Conservation (phyloP, 1,140 invertebrate species). For the Marisa cornuarietis region DNA sequence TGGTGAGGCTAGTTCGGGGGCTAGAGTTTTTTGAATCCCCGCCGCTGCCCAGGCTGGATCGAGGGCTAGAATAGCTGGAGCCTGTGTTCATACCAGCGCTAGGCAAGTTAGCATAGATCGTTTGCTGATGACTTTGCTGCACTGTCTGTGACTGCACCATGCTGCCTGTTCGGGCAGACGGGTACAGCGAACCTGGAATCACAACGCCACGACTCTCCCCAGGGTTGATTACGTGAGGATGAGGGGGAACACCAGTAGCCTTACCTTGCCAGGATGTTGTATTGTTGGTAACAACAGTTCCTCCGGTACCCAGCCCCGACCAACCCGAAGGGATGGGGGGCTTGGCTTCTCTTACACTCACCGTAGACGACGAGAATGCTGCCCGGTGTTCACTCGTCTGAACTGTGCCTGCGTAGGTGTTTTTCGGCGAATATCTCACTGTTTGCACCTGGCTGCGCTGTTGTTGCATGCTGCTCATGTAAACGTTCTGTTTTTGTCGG, state of each 20-base stretch:
- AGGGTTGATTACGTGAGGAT: slow-evolving; percentile 7
- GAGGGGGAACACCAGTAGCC: slow-evolving; percentile 13
- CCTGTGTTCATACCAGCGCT: slow-evolving; percentile 32
- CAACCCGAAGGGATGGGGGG: slow-evolving; percentile 32
- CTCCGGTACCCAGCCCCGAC: slow-evolving; percentile 3
- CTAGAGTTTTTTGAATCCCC: slow-evolving; percentile 72
- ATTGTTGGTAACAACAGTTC: slow-evolving; percentile 17
- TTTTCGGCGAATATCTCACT: slow-evolving; percentile 38
- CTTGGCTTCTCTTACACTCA: slow-evolving; percentile 57
- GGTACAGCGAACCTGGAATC: slow-evolving; percentile 33
- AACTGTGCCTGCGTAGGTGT: slow-evolving; percentile 29
- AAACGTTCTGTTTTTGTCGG: slow-evolving; percentile 46
- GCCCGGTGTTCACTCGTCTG: slow-evolving; percentile 63
- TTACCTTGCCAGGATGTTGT: slow-evolving; percentile 17
- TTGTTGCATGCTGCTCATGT: slow-evolving; percentile 41
- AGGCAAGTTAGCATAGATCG: slow-evolving; percentile 29
- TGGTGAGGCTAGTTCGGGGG: slow-evolving; percentile 70
- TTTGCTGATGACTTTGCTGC: slow-evolving; percentile 26
- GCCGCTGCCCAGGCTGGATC: slow-evolving; percentile 72
- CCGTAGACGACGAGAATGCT: slow-evolving; percentile 52
- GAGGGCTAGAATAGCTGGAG: slow-evolving; percentile 69
- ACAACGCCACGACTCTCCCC: slow-evolving; percentile 28
- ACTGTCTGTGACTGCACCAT: slow-evolving; percentile 32
- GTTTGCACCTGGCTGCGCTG: slow-evolving; percentile 32
- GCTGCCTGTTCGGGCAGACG: slow-evolving; percentile 28